phyloP scores from a whole-genome alignment of 2,888 invertebrate species.

The Lasioglossum lativentre region DNA sequence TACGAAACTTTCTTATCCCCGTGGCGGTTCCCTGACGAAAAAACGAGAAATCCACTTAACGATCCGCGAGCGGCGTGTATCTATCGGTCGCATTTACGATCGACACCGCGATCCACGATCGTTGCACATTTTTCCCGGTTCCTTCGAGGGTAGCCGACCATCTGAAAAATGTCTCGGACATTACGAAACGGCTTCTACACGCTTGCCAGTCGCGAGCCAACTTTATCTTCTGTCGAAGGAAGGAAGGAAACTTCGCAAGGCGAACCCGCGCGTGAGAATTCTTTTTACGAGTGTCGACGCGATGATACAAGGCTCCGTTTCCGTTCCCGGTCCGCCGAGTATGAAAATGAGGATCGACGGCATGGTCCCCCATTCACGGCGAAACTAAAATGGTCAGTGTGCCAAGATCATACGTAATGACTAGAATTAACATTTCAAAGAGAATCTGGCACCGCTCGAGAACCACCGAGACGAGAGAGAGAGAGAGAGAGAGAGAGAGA shows the following conservation, averaged over 20 bases:
- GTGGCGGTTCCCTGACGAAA: not conserved
- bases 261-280: not conserved
- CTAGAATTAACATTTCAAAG: slow-evolving; percentile 64
- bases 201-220: not conserved
- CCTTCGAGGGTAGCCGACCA: not conserved
- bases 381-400: slow-evolving; percentile 60
- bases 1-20: slow-evolving; percentile 21
- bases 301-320: not conserved
- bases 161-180: not conserved
- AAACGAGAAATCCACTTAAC: slow-evolving; percentile 16
- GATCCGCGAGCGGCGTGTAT: not conserved
- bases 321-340: not conserved
- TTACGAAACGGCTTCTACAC: not conserved
- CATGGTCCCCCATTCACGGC: slow-evolving; percentile 23
- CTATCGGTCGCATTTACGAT: not conserved
- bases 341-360: slow-evolving; percentile 48
- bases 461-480: slow-evolving; percentile 5
- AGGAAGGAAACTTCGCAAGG: not conserved
- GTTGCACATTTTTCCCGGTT: not conserved
- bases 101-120: not conserved
- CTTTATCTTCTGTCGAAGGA: not conserved
- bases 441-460: slow-evolving; percentile 44
- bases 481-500: not conserved
- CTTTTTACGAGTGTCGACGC: not conserved
- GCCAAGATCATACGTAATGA: slow-evolving; percentile 70